Base-by-base conservation (phyloP, 2,797 vertebrate genomes). In the Garrulus glandarius region DNA sequence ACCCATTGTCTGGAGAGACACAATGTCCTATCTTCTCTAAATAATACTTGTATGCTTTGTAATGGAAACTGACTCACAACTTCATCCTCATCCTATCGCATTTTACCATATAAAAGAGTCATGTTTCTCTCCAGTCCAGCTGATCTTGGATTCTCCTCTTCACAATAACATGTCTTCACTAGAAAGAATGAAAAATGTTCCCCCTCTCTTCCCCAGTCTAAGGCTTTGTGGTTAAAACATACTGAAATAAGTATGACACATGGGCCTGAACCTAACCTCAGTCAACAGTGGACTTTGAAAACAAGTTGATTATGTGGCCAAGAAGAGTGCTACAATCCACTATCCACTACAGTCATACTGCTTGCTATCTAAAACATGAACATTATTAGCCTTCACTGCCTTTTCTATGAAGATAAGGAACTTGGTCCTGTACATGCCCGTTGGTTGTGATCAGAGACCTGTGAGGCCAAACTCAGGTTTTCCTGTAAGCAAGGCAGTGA, bases 191-290 rank as follows among this genome's bases (percentile, higher is more conserved):
- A 92, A 68, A 85, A 80, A 74, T 56, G 19, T 41, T 91, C 39
- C 26, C 87, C 63, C 18, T 47, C 44, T 74, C 61, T 49, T 89
- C 60, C 37, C 68, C 44, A 74, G 49, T 64, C 30, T 70, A 60
- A 32, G 49, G 56, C 69, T 94, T 89, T 95, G 84, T 91, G 94
- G 91, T 91, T 53, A 85, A 91, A 95, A 87, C 37, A 44, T 29
- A 82, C 32, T 59, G 59, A 92, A 83, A 92, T 47, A 29, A 80
- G 10, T 23, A 77, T 30, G 87, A 85, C 83, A 78, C 75, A 75
- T 14, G 15, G 60, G 34, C 20, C 63, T 91, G 53, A 87, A 74
- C 24, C 30, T 85, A 83, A 92, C 87, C 60, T 83, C 56, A 71
- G 57, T 39, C 64, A 92, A 76, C 37, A 67, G 34, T 0, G 3